Percentiles rank a stretch among this genome's conserved stretches.
Evolutionary conservation across 37 sponge, comb jelly and placozoan species (phyloP).

Genomic region (Ianthella basta): DNA sequence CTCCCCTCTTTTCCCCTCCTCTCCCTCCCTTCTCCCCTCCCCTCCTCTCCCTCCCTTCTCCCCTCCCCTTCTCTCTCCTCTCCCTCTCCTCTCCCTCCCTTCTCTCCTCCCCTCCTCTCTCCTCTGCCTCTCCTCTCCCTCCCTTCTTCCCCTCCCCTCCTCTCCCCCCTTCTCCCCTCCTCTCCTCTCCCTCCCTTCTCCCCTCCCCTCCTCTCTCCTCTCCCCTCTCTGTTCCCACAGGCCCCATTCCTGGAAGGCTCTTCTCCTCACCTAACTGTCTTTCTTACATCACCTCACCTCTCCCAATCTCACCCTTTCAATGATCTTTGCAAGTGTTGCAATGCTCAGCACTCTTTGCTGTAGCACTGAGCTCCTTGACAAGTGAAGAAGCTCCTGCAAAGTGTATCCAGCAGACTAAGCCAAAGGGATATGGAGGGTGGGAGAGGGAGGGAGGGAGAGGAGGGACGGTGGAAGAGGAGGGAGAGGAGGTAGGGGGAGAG

Average conservation of each 20-base stretch:
- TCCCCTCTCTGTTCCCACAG: background rate
- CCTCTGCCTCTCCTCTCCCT: no score
- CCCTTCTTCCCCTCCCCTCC: background rate
- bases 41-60: no score
- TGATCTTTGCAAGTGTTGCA: conserved; percentile 55
- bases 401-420: conserved; percentile 75
- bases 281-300: background rate
- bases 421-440: background rate
- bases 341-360: conserved; percentile 81
- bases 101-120: no score
- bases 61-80: no score
- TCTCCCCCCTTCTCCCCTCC: background rate
- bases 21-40: no score
- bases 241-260: background rate
- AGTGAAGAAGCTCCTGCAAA: conserved; percentile 66
- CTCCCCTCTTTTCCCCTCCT: no score
- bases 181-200: no score
- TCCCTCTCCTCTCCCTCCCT: no score
- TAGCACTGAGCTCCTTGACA: conserved; percentile 71
- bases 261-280: no score
- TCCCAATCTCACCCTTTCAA: conserved; percentile 41
- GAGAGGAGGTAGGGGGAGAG: background rate
- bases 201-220: background rate
- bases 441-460: background rate
- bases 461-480: background rate